A percentile compares a stretch with the other conserved stretches of the same genome.
These are phyloP conservation scores for Mohoua ochrocephala DNA, from an alignment of 2,113 vertebrate species.

Conservation along the genomic window DNA sequence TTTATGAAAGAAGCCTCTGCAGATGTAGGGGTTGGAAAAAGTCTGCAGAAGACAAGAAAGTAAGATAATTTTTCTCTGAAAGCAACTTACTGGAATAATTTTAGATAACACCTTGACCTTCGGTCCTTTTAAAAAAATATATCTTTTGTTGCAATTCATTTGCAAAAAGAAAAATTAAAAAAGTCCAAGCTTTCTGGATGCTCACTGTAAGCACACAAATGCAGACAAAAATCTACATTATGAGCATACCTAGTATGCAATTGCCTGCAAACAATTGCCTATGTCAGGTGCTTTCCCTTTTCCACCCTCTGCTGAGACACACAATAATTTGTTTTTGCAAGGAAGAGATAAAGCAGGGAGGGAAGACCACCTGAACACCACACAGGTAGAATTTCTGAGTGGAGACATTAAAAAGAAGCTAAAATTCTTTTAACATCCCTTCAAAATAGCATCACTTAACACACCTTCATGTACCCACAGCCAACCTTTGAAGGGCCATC, in stretches of 20 bases:
- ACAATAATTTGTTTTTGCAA: neutral
- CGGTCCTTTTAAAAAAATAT: neutral
- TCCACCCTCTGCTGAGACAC: neutral
- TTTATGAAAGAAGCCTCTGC: neutral
- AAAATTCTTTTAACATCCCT: neutral
- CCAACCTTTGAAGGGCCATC: neutral
- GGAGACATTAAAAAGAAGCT: neutral
- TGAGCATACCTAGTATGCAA: neutral
- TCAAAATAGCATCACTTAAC: neutral
- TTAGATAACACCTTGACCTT: neutral
- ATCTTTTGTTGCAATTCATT: neutral
- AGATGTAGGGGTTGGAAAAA: neutral
- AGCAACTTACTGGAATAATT: neutral
- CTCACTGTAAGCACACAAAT: neutral
- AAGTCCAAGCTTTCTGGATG: neutral
- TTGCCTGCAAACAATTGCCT: neutral
- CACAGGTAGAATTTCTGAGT: neutral
- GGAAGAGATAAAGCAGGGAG: neutral
- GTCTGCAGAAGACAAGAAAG: neutral
- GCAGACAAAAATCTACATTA: neutral
- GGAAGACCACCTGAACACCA: neutral
- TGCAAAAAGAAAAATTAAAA: neutral
- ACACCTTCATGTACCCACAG: rapidly evolving
- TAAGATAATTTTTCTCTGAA: neutral
- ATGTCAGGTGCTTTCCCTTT: neutral